These are phyloP conservation scores for Pseudomyrmex flavicornis DNA, from an alignment of 1,140 invertebrate genomes.

Conservation along the genomic window DNA sequence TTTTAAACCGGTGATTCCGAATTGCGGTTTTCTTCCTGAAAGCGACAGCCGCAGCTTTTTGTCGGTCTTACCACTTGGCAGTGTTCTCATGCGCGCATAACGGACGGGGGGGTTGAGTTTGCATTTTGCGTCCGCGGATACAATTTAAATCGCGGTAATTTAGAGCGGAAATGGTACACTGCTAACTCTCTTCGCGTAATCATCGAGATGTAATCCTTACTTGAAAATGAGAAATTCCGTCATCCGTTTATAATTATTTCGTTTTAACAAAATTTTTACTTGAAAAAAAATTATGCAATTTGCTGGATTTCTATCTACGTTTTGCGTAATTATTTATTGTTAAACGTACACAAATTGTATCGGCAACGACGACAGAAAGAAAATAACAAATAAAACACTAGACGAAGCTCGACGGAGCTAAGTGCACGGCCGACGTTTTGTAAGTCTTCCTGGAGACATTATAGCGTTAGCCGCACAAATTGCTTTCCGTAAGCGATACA, in stretches of 20 bases:
- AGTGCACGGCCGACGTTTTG: slow-evolving; percentile 14
- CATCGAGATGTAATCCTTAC: slow-evolving; percentile 44
- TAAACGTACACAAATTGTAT: not conserved
- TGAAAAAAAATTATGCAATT: not conserved
- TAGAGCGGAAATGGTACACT: slow-evolving; percentile 38
- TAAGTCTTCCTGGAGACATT: slow-evolving; percentile 28
- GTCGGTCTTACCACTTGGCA: slow-evolving; percentile 60
- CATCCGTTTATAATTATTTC: no score
- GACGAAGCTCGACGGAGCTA: not conserved
- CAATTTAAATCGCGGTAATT: slow-evolving; percentile 57
- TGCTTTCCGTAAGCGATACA: slow-evolving; percentile 38
- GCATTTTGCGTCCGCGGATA: slow-evolving; percentile 60
- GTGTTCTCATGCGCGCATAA: slow-evolving; percentile 65
- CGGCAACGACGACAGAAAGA: not conserved
- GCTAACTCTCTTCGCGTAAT: slow-evolving; percentile 36
- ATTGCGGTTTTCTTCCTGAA: slow-evolving; percentile 56
- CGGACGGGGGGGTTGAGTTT: slow-evolving; percentile 64
- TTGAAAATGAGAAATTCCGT: not conserved
- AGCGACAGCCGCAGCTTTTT: slow-evolving; percentile 64
- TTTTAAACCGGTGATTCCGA: slow-evolving; percentile 54
- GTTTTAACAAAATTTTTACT: not conserved
- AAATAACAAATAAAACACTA: slow-evolving; percentile 22
- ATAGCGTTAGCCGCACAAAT: slow-evolving; percentile 27
- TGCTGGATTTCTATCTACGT: no score
- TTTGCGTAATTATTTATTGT: not conserved